Evolutionary conservation across 1,140 invertebrate species (phyloP).

Genomic region (Cotesia vestalis): DNA sequence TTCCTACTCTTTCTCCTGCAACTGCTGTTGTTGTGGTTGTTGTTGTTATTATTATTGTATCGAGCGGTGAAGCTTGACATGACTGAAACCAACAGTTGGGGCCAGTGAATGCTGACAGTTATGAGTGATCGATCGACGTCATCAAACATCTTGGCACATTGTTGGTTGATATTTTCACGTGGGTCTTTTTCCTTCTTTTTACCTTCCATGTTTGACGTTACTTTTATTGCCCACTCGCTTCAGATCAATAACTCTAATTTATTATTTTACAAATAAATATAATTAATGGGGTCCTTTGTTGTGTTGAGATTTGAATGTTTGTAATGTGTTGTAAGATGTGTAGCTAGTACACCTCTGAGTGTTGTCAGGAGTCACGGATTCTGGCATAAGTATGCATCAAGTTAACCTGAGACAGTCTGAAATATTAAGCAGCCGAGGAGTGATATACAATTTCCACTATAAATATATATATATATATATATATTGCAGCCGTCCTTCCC

Average conservation of each 20-base stretch:
- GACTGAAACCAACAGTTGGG: conserved; percentile 25
- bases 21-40: too few relatives aligned
- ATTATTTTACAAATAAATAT: too few relatives aligned
- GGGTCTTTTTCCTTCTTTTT: not conserved
- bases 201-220: not conserved
- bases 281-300: too few relatives aligned
- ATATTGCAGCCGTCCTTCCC: not conserved
- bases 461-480: too few relatives aligned
- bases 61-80: conserved; percentile 22
- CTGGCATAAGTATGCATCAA: conserved; percentile 62
- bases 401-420: conserved; percentile 56
- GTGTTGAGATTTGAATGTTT: conserved; percentile 17
- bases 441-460: not conserved
- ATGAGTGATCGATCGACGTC: conserved; percentile 32
- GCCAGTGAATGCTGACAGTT: conserved; percentile 21
- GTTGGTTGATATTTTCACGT: conserved; percentile 26
- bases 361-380: conserved; percentile 39
- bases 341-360: not conserved
- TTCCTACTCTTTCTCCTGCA: too few relatives aligned
- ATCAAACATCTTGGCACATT: conserved; percentile 38
- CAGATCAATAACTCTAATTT: too few relatives aligned
- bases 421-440: conserved; percentile 58
- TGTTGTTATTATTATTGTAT: conserved; percentile 3
- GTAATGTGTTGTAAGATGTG: not conserved
- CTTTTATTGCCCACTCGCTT: not conserved